Base-by-base conservation (phyloP, 1,140 invertebrate genomes). In the Bombus confusus region DNA sequence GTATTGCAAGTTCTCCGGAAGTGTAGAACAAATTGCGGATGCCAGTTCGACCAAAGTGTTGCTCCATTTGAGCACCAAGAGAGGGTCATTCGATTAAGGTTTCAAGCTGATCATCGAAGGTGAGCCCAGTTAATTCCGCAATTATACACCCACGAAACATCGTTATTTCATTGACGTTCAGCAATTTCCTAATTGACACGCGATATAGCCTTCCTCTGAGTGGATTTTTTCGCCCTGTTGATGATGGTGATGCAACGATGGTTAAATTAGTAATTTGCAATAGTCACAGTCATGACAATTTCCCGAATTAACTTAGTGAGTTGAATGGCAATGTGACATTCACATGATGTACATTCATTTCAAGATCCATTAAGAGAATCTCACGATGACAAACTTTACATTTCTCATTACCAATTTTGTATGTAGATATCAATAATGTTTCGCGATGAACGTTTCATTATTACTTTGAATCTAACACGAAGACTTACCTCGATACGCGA, bases 91-190 rank as follows among this genome's bases (percentile, higher is more conserved):
- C 83, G 76, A 86, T 90, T 90, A 83, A 90, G 87, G 66, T 59
- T 73, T 25, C 74, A 64, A 59, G 57, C 15, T 31, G 22, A 59
- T 80, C 66, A 86, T 89, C 88, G 86, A 76, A 85, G 75, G 76
- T 85, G 80, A 92, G 89, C 82, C 77, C 74, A 83, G 89, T 73
- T 87, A 93, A 91, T 91, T 92, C 86, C 66, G 37, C 83, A 88
- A 90, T 92, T 93, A 92, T 88, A 86, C 88, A 64, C 83, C 89
- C 77, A 90, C 86, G 52, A 57, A 81, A 86, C 82, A 84, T 86
- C 72, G 88, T 90, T 86, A 90, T n/a, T 80, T 88, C 80, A 69
- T 88, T 78, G 68, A 71, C 77, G 76, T 64, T 88, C 77, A 57
- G 73, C 68, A 68, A 86, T 83, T 86, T 86, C 62, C 71, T 90